Percentiles rank a stretch among this genome's conserved stretches.
Evolutionary conservation across 2,797 vertebrate species (phyloP).

Genomic region (Lithobates pipiens): DNA sequence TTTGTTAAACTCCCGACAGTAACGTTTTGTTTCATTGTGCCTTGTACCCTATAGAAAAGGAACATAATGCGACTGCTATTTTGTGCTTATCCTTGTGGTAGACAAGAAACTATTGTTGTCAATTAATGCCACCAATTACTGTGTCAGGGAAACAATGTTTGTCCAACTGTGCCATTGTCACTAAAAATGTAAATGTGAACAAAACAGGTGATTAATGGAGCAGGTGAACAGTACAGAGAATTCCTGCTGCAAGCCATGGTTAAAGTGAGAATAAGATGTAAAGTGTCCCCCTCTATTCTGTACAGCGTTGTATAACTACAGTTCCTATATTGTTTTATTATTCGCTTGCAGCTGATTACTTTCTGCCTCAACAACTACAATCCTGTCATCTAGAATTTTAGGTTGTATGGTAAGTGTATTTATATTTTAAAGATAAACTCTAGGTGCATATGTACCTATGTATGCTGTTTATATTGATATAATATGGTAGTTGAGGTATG

Average conservation of each 20-base stretch:
- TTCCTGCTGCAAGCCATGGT: background rate
- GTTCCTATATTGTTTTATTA: background rate
- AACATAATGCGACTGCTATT: background rate
- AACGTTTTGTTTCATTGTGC: constrained; percentile 21
- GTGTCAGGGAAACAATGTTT: constrained; percentile 41
- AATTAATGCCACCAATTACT: constrained; percentile 39
- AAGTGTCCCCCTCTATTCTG: background rate
- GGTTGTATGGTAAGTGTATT: too few species aligned
- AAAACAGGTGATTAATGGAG: constrained; percentile 40
- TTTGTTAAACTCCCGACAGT: background rate
- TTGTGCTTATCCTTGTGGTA: background rate
- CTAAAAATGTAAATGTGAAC: constrained; percentile 25
- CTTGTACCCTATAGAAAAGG: constrained; percentile 1
- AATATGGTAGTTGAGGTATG: too few species aligned
- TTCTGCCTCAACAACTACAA: too few species aligned
- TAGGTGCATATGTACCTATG: too few species aligned
- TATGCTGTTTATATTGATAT: too few species aligned
- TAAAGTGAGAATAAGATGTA: constrained; percentile 7
- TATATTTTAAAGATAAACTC: too few species aligned
- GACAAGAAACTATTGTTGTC: constrained; percentile 29
- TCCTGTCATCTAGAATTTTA: too few species aligned
- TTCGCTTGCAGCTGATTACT: too few species aligned
- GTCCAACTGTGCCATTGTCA: constrained; percentile 36
- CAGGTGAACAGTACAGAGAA: constrained; percentile 13
- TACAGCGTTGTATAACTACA: background rate